Conservation (phyloP, 2,797 vertebrate species). For the Taenioides sp. region DNA sequence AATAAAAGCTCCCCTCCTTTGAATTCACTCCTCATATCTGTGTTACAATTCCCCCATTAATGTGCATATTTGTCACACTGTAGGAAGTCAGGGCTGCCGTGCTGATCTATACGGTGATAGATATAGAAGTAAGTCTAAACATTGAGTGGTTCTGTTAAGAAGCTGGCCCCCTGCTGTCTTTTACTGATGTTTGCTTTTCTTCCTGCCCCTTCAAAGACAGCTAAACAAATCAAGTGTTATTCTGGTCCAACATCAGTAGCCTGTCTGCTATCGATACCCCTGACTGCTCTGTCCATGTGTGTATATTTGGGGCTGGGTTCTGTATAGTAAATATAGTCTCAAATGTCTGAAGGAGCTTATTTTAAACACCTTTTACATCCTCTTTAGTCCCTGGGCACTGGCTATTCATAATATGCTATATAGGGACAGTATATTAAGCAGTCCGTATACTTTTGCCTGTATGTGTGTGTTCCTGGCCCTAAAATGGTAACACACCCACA, state of each 20-base stretch:
- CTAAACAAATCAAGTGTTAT: conserved; percentile 54
- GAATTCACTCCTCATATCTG: background rate
- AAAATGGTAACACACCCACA: conserved; percentile 69
- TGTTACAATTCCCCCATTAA: conserved; percentile 10
- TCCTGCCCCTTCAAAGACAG: conserved; percentile 49
- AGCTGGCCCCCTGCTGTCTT: conserved; percentile 18
- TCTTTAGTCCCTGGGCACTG: conserved; percentile 22
- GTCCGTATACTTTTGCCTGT: conserved; percentile 48
- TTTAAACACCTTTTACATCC: conserved; percentile 55
- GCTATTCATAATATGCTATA: conserved; percentile 51
- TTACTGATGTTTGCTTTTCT: conserved; percentile 52
- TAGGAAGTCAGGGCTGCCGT: conserved; percentile 14
- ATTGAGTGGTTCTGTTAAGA: conserved; percentile 22
- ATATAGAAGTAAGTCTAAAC: conserved; percentile 41
- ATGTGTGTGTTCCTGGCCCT: conserved; percentile 33
- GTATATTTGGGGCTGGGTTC: conserved; percentile 14
- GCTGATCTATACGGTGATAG: conserved; percentile 20
- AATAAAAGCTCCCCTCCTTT: conserved; percentile 12
- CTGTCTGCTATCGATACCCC: conserved; percentile 38
- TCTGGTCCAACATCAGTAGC: conserved; percentile 48
- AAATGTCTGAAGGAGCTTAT: conserved; percentile 34
- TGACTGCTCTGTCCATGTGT: conserved; percentile 22
- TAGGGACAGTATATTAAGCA: conserved; percentile 44
- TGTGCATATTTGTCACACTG: background rate
- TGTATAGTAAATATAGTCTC: conserved; percentile 35